phyloP scores from a whole-genome alignment of 92 coral and sea anemone genomes.

The Pocillopora grandis region DNA sequence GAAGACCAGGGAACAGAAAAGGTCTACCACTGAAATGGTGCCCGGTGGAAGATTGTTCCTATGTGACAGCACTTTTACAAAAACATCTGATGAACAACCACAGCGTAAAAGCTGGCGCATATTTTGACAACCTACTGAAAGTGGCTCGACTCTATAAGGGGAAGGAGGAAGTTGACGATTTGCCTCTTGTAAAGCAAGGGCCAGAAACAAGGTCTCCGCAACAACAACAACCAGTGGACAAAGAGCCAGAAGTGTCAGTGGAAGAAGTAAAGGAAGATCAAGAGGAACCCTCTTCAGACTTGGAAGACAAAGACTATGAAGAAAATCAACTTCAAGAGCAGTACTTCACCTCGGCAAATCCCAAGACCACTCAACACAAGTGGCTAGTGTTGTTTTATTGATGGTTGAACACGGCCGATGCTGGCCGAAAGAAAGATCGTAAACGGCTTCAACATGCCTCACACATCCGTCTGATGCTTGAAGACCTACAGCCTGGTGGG shows the following conservation, averaged over 20 bases:
- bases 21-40: conserved; percentile 20
- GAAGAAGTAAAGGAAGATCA: not conserved
- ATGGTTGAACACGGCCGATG: not conserved
- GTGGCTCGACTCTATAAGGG: not conserved
- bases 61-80: not conserved
- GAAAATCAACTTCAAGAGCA: not conserved
- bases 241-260: not conserved
- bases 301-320: not conserved
- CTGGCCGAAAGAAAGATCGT: not conserved
- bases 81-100: not conserved
- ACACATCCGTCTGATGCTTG: not conserved
- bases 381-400: not conserved
- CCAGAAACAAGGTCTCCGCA: too few species aligned
- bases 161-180: not conserved
- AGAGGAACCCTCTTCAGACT: not conserved
- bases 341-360: not conserved
- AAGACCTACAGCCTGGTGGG: conserved; percentile 5
- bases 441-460: conserved; percentile 7
- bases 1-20: not conserved
- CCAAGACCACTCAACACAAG: not conserved
- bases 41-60: conserved; percentile 2
- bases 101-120: not conserved
- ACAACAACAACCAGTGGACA: not conserved
- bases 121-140: not conserved
- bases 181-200: not conserved